phyloP scores from a whole-genome alignment of 2,888 invertebrate species.

The Calameuta idolon region DNA sequence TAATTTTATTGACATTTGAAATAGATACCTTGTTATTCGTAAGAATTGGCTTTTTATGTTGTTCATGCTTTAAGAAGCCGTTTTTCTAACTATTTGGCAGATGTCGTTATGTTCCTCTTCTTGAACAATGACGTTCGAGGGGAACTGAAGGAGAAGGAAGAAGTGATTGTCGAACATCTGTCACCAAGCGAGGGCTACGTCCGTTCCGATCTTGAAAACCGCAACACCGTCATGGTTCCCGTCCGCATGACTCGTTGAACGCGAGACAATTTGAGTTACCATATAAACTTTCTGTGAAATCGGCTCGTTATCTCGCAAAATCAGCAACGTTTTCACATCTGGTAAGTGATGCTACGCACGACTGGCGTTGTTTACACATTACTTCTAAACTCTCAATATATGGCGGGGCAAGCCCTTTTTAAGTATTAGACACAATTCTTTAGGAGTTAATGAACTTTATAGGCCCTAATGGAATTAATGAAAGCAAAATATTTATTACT shows the following conservation, averaged over 20 bases:
- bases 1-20: not conserved
- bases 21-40: not conserved
- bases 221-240: slow-evolving; percentile 57
- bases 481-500: not conserved
- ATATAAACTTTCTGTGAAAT: not conserved
- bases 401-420: slow-evolving; percentile 6
- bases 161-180: slow-evolving; percentile 54
- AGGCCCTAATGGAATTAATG: not conserved
- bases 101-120: slow-evolving; percentile 17
- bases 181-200: slow-evolving; percentile 52
- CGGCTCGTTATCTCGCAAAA: not conserved
- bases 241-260: slow-evolving; percentile 50
- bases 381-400: not conserved
- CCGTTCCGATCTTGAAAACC: slow-evolving; percentile 49
- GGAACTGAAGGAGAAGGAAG: slow-evolving; percentile 38
- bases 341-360: slow-evolving; percentile 34
- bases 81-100: not conserved
- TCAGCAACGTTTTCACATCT: slow-evolving; percentile 22
- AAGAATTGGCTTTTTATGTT: not conserved
- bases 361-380: slow-evolving; percentile 29
- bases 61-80: not conserved
- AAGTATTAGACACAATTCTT: slow-evolving; percentile 1
- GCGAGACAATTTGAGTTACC: slow-evolving; percentile 15
- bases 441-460: not conserved
- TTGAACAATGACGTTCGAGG: slow-evolving; percentile 35